Conservation (phyloP, 2,888 invertebrate genomes). For the Drosophila recens region DNA sequence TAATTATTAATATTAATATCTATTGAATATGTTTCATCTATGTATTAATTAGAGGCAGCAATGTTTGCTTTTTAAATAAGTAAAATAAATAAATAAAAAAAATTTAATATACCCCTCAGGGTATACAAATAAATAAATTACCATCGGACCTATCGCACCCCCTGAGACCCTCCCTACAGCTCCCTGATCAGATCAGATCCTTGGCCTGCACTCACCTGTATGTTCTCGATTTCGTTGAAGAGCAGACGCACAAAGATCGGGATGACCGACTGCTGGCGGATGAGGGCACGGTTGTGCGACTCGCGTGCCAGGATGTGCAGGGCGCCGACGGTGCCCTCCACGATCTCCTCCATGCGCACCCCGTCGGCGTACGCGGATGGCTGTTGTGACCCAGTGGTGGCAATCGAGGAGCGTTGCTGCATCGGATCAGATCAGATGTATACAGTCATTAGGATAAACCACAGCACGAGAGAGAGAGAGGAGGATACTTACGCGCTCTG, state of each 20-base stretch:
- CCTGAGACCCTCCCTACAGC: no score
- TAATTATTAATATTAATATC: no score
- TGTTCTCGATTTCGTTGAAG: slow-evolving; percentile 98
- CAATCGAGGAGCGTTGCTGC: slow-evolving; percentile 91
- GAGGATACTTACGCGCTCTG: slow-evolving; percentile 92
- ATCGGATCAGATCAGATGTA: not conserved
- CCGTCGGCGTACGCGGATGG: slow-evolving; percentile 95
- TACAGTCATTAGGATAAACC: not conserved
- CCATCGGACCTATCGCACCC: no score
- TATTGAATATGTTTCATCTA: no score
- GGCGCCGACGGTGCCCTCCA: slow-evolving; percentile 99
- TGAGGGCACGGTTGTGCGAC: slow-evolving; percentile 95
- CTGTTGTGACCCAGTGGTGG: slow-evolving; percentile 91
- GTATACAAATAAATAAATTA: no score
- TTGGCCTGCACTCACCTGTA: slow-evolving; percentile 86
- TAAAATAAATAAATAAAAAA: no score
- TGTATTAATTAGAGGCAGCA: no score
- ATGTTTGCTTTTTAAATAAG: no score
- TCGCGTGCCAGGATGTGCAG: slow-evolving; percentile 98
- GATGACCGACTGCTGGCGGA: slow-evolving; percentile 96
- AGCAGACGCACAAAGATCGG: slow-evolving; percentile 98
- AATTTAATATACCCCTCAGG: no score
- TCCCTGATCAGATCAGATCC: not conserved
- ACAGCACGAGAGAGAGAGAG: no score
- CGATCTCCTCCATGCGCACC: slow-evolving; percentile 99